Conservation (phyloP, 2,797 vertebrate genomes). For the Podarcis siculus region DNA sequence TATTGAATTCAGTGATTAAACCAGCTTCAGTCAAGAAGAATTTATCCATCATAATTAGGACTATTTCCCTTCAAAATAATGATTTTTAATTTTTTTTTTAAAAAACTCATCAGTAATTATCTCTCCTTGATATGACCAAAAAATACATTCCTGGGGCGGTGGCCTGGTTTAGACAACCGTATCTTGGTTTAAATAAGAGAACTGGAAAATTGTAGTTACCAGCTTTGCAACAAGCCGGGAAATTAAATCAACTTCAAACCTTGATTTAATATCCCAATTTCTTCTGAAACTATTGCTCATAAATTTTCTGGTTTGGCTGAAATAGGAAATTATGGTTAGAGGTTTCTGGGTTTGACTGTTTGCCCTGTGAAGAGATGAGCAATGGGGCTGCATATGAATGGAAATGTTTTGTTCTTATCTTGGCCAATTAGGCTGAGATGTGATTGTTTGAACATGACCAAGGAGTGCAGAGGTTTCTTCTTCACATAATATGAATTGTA, state of each 20-base stretch:
- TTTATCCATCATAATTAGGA: constrained; percentile 54
- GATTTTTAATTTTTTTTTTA: background rate
- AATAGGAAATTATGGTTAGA: background rate
- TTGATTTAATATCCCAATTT: background rate
- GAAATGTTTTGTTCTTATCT: background rate
- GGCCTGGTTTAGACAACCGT: background rate
- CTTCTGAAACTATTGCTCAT: background rate
- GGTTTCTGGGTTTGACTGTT: background rate
- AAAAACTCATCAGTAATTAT: background rate
- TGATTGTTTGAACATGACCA: background rate
- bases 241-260: background rate
- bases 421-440: background rate
- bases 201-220: background rate
- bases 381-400: background rate
- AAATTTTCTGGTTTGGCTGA: background rate
- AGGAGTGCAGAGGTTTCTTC: constrained; percentile 49
- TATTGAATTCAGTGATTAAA: constrained; percentile 68
- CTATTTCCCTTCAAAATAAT: constrained; percentile 32
- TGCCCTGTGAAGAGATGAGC: background rate
- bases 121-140: background rate
- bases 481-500: background rate
- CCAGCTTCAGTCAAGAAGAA: constrained; percentile 68
- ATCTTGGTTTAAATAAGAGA: background rate
- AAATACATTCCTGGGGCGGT: constrained; percentile 12
- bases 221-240: background rate